Evolutionary conservation across 1,140 invertebrate species (phyloP), one percentile per base, ranked within the genome.

Genomic region (Drosophila pruinosa): DNA sequence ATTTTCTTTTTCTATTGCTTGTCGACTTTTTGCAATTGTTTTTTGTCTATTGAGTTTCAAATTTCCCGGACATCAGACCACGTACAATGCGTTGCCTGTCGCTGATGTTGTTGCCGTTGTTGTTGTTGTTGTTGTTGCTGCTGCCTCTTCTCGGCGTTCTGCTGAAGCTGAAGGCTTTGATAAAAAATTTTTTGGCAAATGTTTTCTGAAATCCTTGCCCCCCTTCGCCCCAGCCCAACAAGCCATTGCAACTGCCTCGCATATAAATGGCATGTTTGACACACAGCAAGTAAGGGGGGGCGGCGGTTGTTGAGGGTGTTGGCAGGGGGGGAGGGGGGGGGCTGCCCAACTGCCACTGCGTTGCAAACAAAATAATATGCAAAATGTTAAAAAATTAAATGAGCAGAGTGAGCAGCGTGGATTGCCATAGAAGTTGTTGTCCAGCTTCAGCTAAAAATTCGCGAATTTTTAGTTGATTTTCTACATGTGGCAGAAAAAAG

Each of bases 351-450:
- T 34, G 31, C 68, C 57, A 38, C 53, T 83, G 72, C 81, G 80
- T 74, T 80, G 69, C 80, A 86, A 85, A 85, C 80, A 85, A 85
- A 85, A 85, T 85, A 85, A 85, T 85, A 86, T 85, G 80, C 80
- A 85, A 85, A 85, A 85, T 85, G 80, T 85, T 85, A 86, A 85
- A 85, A 86, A 85, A 85, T 85, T 85, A 86, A 86, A 86, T 41
- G 41, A 12, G 53, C 22, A 41, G 79, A 52, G 14, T 38, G 78
- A 53, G 67, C 38, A 15, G 21, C 21, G 61, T 63, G 57, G 54
- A 63, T 47, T 59, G 81, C 71, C 64, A 62, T 48, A 64, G 52
- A 69, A 65, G 45, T 64, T 72, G 67, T 78, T 79, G 72, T 75
- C 75, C 80, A 77, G 81, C 81, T 14, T 38, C 39, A 41, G 24